Evolutionary conservation across 2,797 vertebrate genomes (phyloP).

Genomic region (Bovichtus diacanthus): DNA sequence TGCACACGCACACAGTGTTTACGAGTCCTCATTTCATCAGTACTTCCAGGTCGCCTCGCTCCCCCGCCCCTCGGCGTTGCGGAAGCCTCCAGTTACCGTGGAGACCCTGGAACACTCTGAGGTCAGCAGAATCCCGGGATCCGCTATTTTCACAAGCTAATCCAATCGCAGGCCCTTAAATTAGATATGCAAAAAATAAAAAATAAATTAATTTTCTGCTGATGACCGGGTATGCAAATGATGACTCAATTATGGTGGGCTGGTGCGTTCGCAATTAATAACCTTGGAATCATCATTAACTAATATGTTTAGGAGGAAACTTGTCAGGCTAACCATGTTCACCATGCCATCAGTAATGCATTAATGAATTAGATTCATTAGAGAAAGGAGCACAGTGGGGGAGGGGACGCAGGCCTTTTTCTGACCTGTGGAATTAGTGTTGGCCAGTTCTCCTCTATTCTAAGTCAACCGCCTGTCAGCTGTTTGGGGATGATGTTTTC

Average conservation of each 20-base stretch:
- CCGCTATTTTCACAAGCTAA: slow-evolving; percentile 82
- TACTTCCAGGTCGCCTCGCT: slow-evolving; percentile 71
- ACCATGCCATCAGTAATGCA: slow-evolving; percentile 82
- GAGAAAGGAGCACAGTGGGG: slow-evolving; percentile 51
- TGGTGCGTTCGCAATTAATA: slow-evolving; percentile 85
- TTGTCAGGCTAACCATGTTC: slow-evolving; percentile 85
- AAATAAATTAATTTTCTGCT: slow-evolving; percentile 85
- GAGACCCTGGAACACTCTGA: slow-evolving; percentile 78
- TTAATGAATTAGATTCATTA: slow-evolving; percentile 85
- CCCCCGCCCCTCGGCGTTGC: slow-evolving; percentile 41
- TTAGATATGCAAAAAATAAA: slow-evolving; percentile 86
- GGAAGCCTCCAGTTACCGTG: slow-evolving; percentile 73
- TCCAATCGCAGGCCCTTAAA: slow-evolving; percentile 81
- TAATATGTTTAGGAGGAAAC: slow-evolving; percentile 87
- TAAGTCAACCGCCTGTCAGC: slow-evolving; percentile 40
- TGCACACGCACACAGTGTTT: slow-evolving; percentile 51
- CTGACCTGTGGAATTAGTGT: slow-evolving; percentile 73
- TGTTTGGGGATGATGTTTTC: slow-evolving; percentile 30
- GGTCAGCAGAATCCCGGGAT: slow-evolving; percentile 83
- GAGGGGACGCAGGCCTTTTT: slow-evolving; percentile 57
- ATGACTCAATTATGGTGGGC: slow-evolving; percentile 85
- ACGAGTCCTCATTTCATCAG: slow-evolving; percentile 77
- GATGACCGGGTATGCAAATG: slow-evolving; percentile 87
- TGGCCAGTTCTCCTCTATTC: slow-evolving; percentile 34
- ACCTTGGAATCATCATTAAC: slow-evolving; percentile 86